A percentile compares a stretch with the other conserved stretches of the same genome.
Evolutionary conservation across 2,113 vertebrate genomes (phyloP).

Genomic region (Prolemur simus): DNA sequence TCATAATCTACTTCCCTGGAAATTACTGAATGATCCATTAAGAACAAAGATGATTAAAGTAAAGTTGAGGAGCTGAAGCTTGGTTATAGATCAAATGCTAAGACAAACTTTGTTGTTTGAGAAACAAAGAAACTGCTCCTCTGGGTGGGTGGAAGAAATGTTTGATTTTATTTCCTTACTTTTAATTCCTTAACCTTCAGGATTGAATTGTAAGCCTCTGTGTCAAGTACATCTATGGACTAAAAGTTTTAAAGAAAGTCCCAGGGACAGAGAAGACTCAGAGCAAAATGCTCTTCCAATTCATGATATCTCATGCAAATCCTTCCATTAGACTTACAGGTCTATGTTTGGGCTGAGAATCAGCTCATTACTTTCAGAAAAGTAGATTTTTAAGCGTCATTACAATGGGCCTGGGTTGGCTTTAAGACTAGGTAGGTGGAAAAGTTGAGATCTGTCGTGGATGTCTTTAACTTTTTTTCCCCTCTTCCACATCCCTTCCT

Average conservation of each 20-base stretch:
- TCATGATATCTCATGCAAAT: neutral
- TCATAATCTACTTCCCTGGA: constrained; percentile 43
- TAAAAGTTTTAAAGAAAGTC: neutral
- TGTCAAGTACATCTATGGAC: neutral
- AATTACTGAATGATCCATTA: too few relatives aligned
- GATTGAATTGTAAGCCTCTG: neutral
- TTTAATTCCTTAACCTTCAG: neutral
- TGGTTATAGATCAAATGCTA: constrained; percentile 46
- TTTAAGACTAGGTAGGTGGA: too few relatives aligned
- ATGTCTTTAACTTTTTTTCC: too few relatives aligned
- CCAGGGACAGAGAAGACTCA: neutral
- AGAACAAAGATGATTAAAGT: constrained; percentile 49
- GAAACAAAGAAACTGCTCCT: neutral
- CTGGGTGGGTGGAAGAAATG: neutral
- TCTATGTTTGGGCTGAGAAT: too few relatives aligned
- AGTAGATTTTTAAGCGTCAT: too few relatives aligned
- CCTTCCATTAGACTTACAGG: neutral
- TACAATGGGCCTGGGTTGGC: too few relatives aligned
- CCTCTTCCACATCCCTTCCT: too few relatives aligned
- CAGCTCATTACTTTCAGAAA: too few relatives aligned
- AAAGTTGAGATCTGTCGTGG: too few relatives aligned
- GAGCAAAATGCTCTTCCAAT: neutral
- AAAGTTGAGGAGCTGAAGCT: constrained; percentile 58
- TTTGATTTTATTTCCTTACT: neutral
- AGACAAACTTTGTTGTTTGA: neutral